Evolutionary conservation across 92 coral and sea anemone species (phyloP).

Genomic region (Pocillopora meandrina): DNA sequence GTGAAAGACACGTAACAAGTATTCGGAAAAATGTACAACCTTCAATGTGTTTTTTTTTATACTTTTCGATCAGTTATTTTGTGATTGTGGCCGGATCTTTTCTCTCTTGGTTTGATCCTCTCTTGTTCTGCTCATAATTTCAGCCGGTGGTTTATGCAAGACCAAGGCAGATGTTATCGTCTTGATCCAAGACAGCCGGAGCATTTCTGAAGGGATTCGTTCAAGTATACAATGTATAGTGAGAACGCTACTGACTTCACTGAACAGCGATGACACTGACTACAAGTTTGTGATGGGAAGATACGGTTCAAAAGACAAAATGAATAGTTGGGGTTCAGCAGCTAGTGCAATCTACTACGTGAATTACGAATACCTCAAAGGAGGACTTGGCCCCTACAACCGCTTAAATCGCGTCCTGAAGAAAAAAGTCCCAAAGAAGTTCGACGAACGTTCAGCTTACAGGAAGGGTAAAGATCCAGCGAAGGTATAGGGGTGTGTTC

Average conservation of each 20-base stretch:
- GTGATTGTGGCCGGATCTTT: too few species aligned
- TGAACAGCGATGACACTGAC: background rate
- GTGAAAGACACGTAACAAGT: too few species aligned
- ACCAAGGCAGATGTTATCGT: slow-evolving; percentile 24
- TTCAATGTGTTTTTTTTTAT: too few species aligned
- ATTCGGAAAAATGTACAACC: too few species aligned
- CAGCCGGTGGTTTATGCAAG: background rate
- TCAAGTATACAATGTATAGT: background rate
- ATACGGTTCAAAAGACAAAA: slow-evolving; percentile 2
- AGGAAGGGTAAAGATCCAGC: background rate
- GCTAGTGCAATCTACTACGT: background rate
- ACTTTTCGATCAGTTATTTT: background rate
- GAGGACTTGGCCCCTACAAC: background rate
- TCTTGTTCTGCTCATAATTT: background rate
- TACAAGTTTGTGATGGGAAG: slow-evolving; percentile 10
- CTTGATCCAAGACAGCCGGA: slow-evolving; percentile 22
- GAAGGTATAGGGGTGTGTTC: background rate
- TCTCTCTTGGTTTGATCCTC: background rate
- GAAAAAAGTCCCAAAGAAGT: slow-evolving; percentile 6
- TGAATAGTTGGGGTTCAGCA: slow-evolving; percentile 10
- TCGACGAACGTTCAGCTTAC: background rate
- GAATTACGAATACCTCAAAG: background rate
- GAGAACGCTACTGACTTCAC: background rate
- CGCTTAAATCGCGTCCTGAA: background rate
- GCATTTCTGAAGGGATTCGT: slow-evolving; percentile 1